Conservation (phyloP, 2,888 invertebrate genomes). For the Mimachlamys varia region DNA sequence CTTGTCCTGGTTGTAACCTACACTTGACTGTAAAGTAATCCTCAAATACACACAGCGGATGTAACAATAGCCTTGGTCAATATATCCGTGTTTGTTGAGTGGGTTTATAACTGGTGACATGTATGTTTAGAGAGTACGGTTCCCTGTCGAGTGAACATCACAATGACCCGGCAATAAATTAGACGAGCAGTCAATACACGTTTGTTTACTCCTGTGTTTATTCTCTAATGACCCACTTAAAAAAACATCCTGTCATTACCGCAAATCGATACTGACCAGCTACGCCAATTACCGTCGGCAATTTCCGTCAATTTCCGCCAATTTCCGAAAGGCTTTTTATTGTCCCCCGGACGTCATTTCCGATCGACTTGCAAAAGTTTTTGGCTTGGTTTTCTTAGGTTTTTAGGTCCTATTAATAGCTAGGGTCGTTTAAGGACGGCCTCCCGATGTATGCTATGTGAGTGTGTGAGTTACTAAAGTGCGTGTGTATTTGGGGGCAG, state of each 20-base stretch:
- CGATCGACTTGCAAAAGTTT: not conserved
- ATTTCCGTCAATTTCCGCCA: slow-evolving; percentile 9
- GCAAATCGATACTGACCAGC: not conserved
- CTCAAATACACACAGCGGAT: not conserved
- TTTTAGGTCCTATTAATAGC: not conserved
- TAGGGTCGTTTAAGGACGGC: too few relatives aligned
- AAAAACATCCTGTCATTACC: slow-evolving; percentile 25
- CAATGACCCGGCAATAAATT: not conserved
- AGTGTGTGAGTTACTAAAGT: not conserved
- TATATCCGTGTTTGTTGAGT: not conserved
- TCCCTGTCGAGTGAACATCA: not conserved
- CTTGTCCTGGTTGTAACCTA: not conserved
- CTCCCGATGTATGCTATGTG: too few relatives aligned
- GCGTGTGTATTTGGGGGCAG: too few relatives aligned
- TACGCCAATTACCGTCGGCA: not conserved
- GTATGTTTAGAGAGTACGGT: not conserved
- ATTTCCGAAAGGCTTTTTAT: not conserved
- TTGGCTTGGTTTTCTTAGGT: too few relatives aligned
- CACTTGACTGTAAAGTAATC: not conserved
- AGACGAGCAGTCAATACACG: not conserved
- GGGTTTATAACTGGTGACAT: not conserved
- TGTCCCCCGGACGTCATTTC: not conserved
- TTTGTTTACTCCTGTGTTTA: not conserved
- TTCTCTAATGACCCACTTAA: not conserved
- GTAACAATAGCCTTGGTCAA: not conserved